Percentiles rank a stretch among this genome's conserved stretches.
Evolutionary conservation across 1,140 invertebrate species (phyloP).

Genomic region (Pachypsylla venusta): DNA sequence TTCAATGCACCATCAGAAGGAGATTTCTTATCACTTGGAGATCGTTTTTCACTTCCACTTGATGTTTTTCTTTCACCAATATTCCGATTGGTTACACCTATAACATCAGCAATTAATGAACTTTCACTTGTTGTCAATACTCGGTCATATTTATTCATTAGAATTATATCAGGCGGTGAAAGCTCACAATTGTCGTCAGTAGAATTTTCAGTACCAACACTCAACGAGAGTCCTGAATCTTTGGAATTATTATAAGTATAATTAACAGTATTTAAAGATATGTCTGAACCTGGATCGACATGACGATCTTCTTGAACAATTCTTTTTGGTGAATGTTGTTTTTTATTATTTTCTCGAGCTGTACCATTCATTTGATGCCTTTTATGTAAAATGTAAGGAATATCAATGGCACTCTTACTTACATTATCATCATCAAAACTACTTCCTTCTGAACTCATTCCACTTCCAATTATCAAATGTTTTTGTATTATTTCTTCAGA

Average conservation of each 20-base stretch:
- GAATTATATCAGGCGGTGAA: slow-evolving; percentile 1
- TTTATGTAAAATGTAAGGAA: slow-evolving; percentile 67
- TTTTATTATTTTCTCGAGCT: slow-evolving; percentile 38
- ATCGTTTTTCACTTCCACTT: neutral
- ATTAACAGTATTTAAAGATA: slow-evolving; percentile 20
- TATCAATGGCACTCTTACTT: slow-evolving; percentile 44
- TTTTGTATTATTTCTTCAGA: slow-evolving; percentile 36
- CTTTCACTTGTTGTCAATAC: neutral
- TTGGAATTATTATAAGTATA: slow-evolving; percentile 22
- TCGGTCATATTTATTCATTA: neutral
- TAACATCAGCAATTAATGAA: neutral
- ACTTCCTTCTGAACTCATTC: slow-evolving; percentile 13
- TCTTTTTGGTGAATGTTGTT: slow-evolving; percentile 35
- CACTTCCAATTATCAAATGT: neutral
- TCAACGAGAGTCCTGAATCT: slow-evolving; percentile 27
- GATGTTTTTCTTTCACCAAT: neutral
- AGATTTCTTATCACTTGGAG: neutral
- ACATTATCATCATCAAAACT: slow-evolving; percentile 4
- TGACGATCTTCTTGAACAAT: slow-evolving; percentile 30
- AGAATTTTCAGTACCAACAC: slow-evolving; percentile 21
- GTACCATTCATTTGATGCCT: slow-evolving; percentile 68
- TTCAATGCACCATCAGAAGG: neutral
- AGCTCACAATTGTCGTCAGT: slow-evolving; percentile 18
- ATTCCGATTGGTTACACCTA: neutral
- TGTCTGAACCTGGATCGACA: slow-evolving; percentile 21